Base-by-base conservation (phyloP, 2,113 vertebrate species). In the Hippopotamus amphibius region DNA sequence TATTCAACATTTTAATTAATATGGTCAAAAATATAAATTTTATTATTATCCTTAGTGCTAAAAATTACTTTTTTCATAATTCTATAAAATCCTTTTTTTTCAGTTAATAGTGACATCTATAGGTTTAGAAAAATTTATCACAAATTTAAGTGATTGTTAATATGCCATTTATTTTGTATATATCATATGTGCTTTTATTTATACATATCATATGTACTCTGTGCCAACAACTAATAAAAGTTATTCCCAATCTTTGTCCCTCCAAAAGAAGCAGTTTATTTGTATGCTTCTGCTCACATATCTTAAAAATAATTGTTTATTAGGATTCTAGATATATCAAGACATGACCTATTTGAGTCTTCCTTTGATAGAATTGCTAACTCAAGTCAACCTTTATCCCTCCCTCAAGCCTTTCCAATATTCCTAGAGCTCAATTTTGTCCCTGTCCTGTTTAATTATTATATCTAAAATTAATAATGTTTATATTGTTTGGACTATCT, bases 1-100 rank as follows among this genome's bases (percentile, higher is more conserved):
- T 43, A 84, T 69, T 77, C 6, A 59, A 95, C 92, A 74, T 91
- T 95, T 55, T 37, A 77, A 33, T 83, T 80, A 68, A 15, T 65
- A 43, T 0, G 37, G 33, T 79, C 14, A 76, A 80, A 21, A 81
- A 66, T 57, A 48, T 24, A 72, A 90, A n/a, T n/a, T 66, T 55
- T 81, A 81, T 65, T 86, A 53, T 86, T 65, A 57, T 17, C 9
- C 2, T 43, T 61, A 61, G 61, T 71, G 43, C 7, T 87, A 87
- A 91, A 87, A 87, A 55, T 55, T 81, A 46, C 15, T 76, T 91
- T 72, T 43, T 37, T 41, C 24, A 48, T 69, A 71, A 65, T 71
- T 82, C 22, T 63, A 41, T 50, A 82, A 69, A 66, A 65, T 65
- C 1, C 2, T 37, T 19, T 59, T 57, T 74, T 69, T 79, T 72